phyloP scores from a whole-genome alignment of 2,113 vertebrate species.

The Aptenodytes patagonicus region DNA sequence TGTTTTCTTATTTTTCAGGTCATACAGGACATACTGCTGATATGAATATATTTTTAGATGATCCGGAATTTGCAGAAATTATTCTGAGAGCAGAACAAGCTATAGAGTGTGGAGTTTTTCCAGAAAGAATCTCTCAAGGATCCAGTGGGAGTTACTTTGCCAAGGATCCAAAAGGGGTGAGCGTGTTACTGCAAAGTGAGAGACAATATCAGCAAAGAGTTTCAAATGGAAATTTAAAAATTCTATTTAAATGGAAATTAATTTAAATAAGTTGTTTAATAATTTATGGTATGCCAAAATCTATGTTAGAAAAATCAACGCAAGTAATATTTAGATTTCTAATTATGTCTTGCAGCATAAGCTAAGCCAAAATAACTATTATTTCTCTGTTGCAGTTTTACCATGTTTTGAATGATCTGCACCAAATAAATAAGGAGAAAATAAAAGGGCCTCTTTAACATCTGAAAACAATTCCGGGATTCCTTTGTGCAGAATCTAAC shows the following conservation, averaged over 20 bases:
- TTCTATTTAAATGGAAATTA: background rate
- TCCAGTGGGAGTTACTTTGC: conserved; percentile 98
- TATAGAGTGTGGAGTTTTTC: conserved; percentile 86
- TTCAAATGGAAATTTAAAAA: background rate
- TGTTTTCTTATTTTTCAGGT: conserved; percentile 33
- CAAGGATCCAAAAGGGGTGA: conserved; percentile 93
- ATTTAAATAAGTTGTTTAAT: background rate
- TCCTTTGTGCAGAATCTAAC: background rate
- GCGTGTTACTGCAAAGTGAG: conserved; percentile 31
- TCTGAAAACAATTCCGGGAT: background rate
- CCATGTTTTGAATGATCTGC: background rate
- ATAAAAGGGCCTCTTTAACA: background rate
- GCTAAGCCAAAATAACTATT: background rate
- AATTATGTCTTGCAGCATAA: background rate
- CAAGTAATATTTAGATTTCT: background rate
- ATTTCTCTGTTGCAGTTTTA: background rate
- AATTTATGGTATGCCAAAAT: background rate
- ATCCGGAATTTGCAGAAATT: conserved; percentile 90
- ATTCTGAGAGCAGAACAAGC: conserved; percentile 88
- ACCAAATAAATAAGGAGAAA: background rate
- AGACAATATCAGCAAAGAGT: background rate
- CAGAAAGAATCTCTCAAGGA: conserved; percentile 94
- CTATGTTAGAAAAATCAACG: background rate
- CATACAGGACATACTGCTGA: conserved; percentile 74
- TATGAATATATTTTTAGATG: conserved; percentile 87